Evolutionary conservation across 1,140 invertebrate species (phyloP), one percentile per base, ranked within the genome.

Genomic region (Planococcus citri): DNA sequence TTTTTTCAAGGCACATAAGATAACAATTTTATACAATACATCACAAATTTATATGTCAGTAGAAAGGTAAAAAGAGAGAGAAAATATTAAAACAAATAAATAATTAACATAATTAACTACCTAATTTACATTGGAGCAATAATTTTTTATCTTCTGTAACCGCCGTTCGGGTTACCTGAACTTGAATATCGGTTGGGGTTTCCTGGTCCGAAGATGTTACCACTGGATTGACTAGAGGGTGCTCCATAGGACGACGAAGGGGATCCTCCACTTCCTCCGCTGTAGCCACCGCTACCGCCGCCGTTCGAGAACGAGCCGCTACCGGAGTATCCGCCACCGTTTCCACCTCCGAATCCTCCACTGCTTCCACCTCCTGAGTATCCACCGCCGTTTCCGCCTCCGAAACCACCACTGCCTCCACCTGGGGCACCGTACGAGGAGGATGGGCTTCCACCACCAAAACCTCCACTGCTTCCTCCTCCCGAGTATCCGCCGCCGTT

Each of bases 141-240:
- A n/a, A n/a, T n/a, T n/a, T n/a, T 64, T 64, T 64, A 64, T 64
- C 60, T 64, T 17, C 60, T 24, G 25, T 64, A 64, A 64, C 60
- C 60, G 10, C 60, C 60, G 20, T 64, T 64, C 20, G 60, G 60
- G 20, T 64, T 64, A 6, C 60, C 60, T 25, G 60, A 22, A 20
- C 60, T 64, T 2, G 20, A 24, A 21, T 64, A 64, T 64, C 60
- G 2, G 25, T 64, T 64, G 10, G 60, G 60, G 20, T 64, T 64
- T 64, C 60, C 60, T 3, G 60, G 24, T 25, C 60, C 60, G 22
- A 64, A 64, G 9, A 27, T 24, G 25, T 64, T 64, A 51, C 41
- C 41, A n/a, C 41, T 17, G 10, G 20, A 64, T 64, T 64, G 60
- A 64, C 60, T 64, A 64, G 60, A 64, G 22, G 60, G 60, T 24